Evolutionary conservation across 2,113 vertebrate species (phyloP).

Genomic region (Gymnobelideus leadbeateri): DNA sequence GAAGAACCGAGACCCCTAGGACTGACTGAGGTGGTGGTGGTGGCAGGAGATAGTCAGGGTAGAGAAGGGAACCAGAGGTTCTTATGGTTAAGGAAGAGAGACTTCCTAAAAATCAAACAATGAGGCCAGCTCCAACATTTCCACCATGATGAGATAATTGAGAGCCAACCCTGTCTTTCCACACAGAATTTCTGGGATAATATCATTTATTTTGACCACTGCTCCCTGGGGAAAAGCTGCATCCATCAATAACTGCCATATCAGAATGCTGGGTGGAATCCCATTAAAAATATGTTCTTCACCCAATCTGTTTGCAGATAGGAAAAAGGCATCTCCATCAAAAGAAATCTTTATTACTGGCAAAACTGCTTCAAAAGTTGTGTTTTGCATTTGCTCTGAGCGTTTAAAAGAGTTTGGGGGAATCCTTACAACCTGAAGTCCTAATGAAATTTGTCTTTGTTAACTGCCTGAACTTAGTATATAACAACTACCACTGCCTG

Average conservation of each 20-base stretch:
- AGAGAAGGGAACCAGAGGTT: constrained; percentile 1
- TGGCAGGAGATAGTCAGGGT: background rate
- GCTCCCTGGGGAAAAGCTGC: background rate
- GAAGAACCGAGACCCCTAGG: background rate
- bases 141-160: constrained; percentile 29
- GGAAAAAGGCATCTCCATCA: constrained; percentile 1
- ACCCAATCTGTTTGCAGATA: background rate
- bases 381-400: background rate
- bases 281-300: background rate
- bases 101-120: constrained; percentile 42
- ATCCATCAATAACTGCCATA: background rate
- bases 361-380: background rate
- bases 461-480: background rate
- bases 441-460: constrained; percentile 24
- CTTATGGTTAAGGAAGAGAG: background rate
- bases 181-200: background rate
- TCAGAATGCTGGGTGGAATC: background rate
- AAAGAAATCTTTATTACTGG: background rate
- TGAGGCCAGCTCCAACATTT: background rate
- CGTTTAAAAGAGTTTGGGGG: background rate
- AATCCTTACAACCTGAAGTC: constrained; percentile 7
- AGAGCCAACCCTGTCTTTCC: background rate
- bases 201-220: constrained; percentile 21
- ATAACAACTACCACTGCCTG: constrained; percentile 10
- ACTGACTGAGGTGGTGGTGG: too few species aligned